phyloP scores from a whole-genome alignment of 2,888 invertebrate species.

The Drosophila emarginata region DNA sequence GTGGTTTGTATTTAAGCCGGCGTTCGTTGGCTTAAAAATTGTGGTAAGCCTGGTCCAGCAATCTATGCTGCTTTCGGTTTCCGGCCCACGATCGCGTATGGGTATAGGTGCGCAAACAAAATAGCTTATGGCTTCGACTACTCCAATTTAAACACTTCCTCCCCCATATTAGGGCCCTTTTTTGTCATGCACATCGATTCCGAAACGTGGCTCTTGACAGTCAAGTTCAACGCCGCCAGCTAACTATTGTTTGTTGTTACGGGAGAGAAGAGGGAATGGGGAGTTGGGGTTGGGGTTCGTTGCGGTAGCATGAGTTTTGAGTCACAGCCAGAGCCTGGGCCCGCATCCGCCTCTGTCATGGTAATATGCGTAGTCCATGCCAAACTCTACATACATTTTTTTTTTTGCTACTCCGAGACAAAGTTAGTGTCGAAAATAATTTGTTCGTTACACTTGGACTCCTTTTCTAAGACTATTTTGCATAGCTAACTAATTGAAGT shows the following conservation, averaged over 20 bases:
- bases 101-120: slow-evolving; percentile 57
- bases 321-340: slow-evolving; percentile 59
- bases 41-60: slow-evolving; percentile 37
- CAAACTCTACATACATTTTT: not conserved
- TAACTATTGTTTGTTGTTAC: slow-evolving; percentile 56
- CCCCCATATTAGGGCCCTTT: slow-evolving; percentile 70
- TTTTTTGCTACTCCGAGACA: slow-evolving; percentile 27
- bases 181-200: slow-evolving; percentile 75
- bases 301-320: slow-evolving; percentile 77
- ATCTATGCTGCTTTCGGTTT: slow-evolving; percentile 61
- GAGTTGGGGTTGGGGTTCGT: slow-evolving; percentile 45
- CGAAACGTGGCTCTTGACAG: slow-evolving; percentile 64
- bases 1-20: slow-evolving; percentile 12
- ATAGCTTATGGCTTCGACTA: slow-evolving; percentile 59
- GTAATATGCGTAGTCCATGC: slow-evolving; percentile 51
- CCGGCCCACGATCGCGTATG: slow-evolving; percentile 42
- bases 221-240: slow-evolving; percentile 74
- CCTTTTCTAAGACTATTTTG: slow-evolving; percentile 53
- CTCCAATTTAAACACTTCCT: slow-evolving; percentile 73
- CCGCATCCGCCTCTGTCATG: slow-evolving; percentile 72
- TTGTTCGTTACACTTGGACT: slow-evolving; percentile 66
- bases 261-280: slow-evolving; percentile 39
- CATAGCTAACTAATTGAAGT: slow-evolving; percentile 38
- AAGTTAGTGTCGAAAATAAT: slow-evolving; percentile 57
- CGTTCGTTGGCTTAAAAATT: slow-evolving; percentile 31